Evolutionary conservation across 2,113 vertebrate species (phyloP).

Genomic region (Pelodiscus sinensis): DNA sequence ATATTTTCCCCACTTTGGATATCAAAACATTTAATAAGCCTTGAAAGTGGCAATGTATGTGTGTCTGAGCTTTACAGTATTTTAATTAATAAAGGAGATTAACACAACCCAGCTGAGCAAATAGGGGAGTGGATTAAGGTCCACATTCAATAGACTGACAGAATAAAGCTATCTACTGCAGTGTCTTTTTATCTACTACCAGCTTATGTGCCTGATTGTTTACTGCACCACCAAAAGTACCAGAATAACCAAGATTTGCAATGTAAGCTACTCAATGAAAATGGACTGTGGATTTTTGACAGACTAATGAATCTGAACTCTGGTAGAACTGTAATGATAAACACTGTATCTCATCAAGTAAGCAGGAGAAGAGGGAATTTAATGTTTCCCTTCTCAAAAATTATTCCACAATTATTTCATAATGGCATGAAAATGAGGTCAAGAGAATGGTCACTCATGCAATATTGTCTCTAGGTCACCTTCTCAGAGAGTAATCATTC

Average conservation of each 20-base stretch:
- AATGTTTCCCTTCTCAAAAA: not conserved
- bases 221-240: not conserved
- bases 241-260: not conserved
- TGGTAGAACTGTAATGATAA: not conserved
- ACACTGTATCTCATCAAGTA: not conserved
- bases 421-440: constrained; percentile 11
- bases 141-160: not conserved
- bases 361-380: not conserved
- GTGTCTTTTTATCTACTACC: not conserved
- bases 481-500: constrained; percentile 6
- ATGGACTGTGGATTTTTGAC: not conserved
- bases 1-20: not conserved
- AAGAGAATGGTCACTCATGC: accelerated
- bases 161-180: not conserved
- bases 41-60: not conserved
- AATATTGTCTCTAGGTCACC: not conserved
- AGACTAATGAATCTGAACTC: accelerated
- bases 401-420: not conserved
- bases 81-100: constrained; percentile 30
- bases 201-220: not conserved
- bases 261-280: not conserved
- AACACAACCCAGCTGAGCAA: constrained; percentile 23
- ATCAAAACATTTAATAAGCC: not conserved
- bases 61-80: not conserved
- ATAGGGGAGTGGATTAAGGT: not conserved